Conservation (phyloP, 1,140 invertebrate species). For the Adelges cooleyi region DNA sequence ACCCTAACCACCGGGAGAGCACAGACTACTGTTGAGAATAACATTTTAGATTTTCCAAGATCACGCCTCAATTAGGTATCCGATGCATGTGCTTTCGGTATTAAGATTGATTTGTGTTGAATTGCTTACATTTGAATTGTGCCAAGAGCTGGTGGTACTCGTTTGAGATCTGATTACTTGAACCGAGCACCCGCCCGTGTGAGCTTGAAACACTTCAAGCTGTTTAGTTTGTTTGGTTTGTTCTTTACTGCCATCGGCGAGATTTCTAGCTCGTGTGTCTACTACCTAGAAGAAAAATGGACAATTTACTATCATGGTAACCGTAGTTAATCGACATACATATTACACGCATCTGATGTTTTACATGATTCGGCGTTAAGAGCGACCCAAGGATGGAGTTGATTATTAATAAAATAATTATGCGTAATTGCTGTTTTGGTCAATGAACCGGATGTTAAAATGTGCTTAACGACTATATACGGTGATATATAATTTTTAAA, state of each 20-base stretch:
- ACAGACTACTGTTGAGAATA: too few species aligned
- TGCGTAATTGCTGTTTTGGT: background rate
- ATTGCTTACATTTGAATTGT: slow-evolving; percentile 31
- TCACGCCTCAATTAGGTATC: background rate
- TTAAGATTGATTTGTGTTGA: too few species aligned
- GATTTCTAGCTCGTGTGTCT: slow-evolving; percentile 42
- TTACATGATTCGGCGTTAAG: too few species aligned
- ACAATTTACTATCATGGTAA: background rate
- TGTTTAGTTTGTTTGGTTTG: slow-evolving; percentile 37
- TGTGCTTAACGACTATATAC: slow-evolving; percentile 18
- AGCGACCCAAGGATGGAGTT: too few species aligned
- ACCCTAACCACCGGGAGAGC: too few species aligned
- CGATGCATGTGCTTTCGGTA: background rate
- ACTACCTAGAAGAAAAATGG: slow-evolving; percentile 39
- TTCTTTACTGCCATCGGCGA: slow-evolving; percentile 38
- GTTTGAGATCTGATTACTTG: slow-evolving; percentile 39
- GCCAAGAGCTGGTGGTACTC: slow-evolving; percentile 35
- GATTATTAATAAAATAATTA: too few species aligned
- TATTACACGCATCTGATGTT: too few species aligned
- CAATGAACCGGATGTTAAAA: background rate
- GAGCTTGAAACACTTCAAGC: slow-evolving; percentile 40
- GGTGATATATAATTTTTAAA: too few species aligned
- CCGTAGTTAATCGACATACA: too few species aligned
- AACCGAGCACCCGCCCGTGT: slow-evolving; percentile 37
- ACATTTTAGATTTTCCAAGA: background rate